These are phyloP conservation scores for Agonum fuliginosum DNA, from an alignment of 2,888 invertebrate species.

Conservation along the genomic window DNA sequence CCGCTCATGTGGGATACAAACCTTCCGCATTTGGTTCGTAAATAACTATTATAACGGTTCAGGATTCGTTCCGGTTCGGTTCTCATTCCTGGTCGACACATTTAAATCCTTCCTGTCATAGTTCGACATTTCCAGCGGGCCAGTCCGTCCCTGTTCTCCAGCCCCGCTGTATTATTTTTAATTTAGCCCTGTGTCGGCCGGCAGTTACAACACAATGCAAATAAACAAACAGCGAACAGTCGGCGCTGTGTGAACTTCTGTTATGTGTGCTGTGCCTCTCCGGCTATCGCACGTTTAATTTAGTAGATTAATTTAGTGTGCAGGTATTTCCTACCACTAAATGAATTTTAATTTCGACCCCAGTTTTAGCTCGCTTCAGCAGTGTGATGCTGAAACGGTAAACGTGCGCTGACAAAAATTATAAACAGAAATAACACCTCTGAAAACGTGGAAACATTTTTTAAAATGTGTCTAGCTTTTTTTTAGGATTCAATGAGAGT, in stretches of 20 bases:
- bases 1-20: too few species aligned
- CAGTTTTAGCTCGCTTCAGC: not conserved
- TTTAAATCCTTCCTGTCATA: too few species aligned
- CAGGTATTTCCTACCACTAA: slow-evolving; percentile 45
- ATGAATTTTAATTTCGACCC: slow-evolving; percentile 43
- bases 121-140: too few species aligned
- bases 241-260: not conserved
- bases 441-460: too few species aligned
- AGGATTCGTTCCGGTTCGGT: too few species aligned
- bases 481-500: too few species aligned
- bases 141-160: slow-evolving; percentile 25
- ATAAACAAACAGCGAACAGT: slow-evolving; percentile 18
- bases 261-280: not conserved
- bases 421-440: too few species aligned
- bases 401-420: too few species aligned
- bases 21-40: too few species aligned
- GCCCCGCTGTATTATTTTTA: slow-evolving; percentile 40
- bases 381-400: not conserved
- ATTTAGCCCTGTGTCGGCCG: slow-evolving; percentile 13
- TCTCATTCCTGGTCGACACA: too few species aligned
- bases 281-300: slow-evolving; percentile 38
- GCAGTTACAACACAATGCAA: not conserved
- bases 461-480: too few species aligned
- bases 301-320: slow-evolving; percentile 45
- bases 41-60: too few species aligned